Evolutionary conservation across 2,888 invertebrate species (phyloP).

Genomic region (Cerastis leucographa): DNA sequence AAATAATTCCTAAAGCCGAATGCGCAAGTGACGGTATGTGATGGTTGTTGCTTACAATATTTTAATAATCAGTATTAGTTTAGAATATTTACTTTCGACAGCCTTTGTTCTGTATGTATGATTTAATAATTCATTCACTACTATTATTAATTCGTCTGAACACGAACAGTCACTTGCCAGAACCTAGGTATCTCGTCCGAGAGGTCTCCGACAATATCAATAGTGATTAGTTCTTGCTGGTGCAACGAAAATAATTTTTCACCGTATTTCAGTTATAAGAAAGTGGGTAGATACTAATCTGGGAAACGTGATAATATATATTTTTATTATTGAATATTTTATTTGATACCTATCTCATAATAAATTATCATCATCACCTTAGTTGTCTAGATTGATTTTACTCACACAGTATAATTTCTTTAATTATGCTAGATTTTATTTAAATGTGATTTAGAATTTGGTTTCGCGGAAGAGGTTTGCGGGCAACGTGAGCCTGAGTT

Average conservation of each 20-base stretch:
- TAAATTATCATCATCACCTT: constrained; percentile 77
- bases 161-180: constrained; percentile 51
- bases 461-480: constrained; percentile 81
- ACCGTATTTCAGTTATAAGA: constrained; percentile 39
- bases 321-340: constrained; percentile 66
- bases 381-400: constrained; percentile 79
- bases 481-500: constrained; percentile 70
- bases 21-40: constrained; percentile 51
- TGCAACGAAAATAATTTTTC: constrained; percentile 54
- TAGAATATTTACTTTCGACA: constrained; percentile 62
- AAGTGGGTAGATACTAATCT: constrained; percentile 45
- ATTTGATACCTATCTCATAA: constrained; percentile 73
- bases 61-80: constrained; percentile 49
- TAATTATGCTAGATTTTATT: constrained; percentile 81
- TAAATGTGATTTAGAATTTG: constrained; percentile 90
- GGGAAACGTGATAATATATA: constrained; percentile 54
- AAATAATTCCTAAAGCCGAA: constrained; percentile 42
- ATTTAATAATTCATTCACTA: constrained; percentile 35
- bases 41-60: constrained; percentile 53
- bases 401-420: constrained; percentile 79
- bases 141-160: constrained; percentile 37
- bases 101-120: constrained; percentile 56
- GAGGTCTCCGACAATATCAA: constrained; percentile 25
- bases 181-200: constrained; percentile 23
- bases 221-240: constrained; percentile 42